Conservation (phyloP, 1,140 invertebrate species). For the Aphis gossypii region DNA sequence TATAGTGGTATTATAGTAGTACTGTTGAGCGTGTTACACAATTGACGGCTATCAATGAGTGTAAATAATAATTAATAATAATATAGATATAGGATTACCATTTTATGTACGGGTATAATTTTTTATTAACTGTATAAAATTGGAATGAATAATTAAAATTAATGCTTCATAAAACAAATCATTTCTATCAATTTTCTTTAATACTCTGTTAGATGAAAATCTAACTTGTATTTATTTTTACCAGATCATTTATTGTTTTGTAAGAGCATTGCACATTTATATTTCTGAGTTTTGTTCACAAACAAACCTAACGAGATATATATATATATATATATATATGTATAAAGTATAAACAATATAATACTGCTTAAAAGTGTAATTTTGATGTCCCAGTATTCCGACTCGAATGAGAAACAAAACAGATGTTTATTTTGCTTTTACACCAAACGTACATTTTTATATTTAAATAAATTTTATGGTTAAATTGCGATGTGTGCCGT, state of each 20-base stretch:
- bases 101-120: not conserved
- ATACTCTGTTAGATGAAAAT: not conserved
- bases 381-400: not conserved
- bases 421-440: not conserved
- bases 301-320: not conserved
- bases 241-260: not conserved
- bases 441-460: not conserved
- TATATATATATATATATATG: no score
- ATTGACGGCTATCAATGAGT: not conserved
- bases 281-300: not conserved
- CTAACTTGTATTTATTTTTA: not conserved
- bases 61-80: not conserved
- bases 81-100: not conserved
- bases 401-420: not conserved
- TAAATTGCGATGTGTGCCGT: not conserved
- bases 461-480: not conserved
- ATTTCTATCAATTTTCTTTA: not conserved
- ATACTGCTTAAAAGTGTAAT: not conserved
- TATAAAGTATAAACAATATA: not conserved
- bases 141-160: not conserved
- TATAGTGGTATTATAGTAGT: not conserved
- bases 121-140: not conserved
- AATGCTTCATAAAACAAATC: not conserved
- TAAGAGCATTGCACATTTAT: not conserved
- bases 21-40: not conserved